These are phyloP conservation scores for Bujurquina vittata DNA, from an alignment of 2,113 vertebrate species.

Conservation along the genomic window DNA sequence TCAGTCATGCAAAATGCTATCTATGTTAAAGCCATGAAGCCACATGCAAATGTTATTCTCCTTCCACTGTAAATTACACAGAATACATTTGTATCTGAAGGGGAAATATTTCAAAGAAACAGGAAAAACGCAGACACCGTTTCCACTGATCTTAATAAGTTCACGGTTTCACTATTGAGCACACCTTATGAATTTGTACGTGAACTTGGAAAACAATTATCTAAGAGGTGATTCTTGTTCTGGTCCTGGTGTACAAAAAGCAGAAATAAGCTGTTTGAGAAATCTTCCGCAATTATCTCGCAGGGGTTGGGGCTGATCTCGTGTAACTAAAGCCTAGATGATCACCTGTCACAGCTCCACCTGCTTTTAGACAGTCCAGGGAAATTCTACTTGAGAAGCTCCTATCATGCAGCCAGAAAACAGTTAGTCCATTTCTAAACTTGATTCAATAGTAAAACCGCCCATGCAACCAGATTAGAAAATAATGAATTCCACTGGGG, in stretches of 20 bases:
- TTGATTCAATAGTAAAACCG: neutral
- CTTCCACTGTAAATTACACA: neutral
- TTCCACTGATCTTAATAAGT: neutral
- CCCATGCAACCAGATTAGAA: slow-evolving; percentile 3
- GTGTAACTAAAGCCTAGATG: neutral
- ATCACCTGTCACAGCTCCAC: neutral
- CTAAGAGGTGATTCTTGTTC: neutral
- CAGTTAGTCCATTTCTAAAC: neutral
- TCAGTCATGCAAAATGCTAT: neutral
- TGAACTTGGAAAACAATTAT: neutral
- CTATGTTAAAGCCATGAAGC: neutral
- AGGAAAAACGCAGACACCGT: neutral
- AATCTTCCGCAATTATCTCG: neutral
- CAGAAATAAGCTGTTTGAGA: neutral
- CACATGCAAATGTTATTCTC: neutral
- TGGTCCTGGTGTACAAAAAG: neutral
- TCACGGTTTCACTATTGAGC: slow-evolving; percentile 1
- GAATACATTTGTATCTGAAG: neutral
- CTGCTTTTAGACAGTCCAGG: neutral
- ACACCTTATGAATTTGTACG: neutral
- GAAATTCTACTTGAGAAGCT: neutral
- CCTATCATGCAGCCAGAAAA: neutral
- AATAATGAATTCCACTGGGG: slow-evolving; percentile 24
- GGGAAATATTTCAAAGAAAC: slow-evolving; percentile 3
- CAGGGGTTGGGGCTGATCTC: neutral